phyloP scores from a whole-genome alignment of 2,113 vertebrate species.

The Kobus ellipsiprymnus region DNA sequence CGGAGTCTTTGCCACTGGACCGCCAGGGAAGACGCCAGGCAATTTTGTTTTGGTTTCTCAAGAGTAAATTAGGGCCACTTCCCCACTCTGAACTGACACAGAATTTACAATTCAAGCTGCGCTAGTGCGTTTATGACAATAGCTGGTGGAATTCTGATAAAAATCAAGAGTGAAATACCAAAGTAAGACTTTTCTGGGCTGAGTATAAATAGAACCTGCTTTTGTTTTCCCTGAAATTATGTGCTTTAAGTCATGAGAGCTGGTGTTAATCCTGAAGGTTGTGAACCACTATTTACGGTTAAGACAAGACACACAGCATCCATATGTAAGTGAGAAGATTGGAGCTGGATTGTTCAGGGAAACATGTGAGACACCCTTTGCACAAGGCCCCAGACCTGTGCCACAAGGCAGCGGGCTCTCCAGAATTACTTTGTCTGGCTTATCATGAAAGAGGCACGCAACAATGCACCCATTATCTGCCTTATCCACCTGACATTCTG shows the following conservation, averaged over 20 bases:
- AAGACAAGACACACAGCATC: background rate
- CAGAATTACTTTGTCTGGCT: background rate
- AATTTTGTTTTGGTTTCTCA: background rate
- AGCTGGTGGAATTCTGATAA: background rate
- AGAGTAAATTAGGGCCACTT: background rate
- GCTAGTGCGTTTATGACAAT: background rate
- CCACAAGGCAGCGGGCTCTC: background rate
- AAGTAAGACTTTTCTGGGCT: background rate
- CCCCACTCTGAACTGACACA: background rate
- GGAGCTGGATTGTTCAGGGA: background rate
- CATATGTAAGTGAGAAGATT: background rate
- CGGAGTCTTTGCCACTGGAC: background rate
- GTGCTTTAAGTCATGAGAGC: background rate
- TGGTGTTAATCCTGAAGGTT: background rate
- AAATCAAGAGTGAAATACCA: background rate
- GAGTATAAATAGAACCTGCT: background rate
- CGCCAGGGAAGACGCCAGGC: accelerated
- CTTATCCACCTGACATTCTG: background rate
- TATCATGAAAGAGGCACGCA: background rate
- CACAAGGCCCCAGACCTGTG: background rate
- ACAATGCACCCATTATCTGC: background rate
- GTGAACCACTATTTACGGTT: background rate
- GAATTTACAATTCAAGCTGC: background rate
- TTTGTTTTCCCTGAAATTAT: background rate
- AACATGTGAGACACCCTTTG: background rate